Evolutionary conservation across 1,140 invertebrate species (phyloP).

Genomic region (Cephus cinctus): DNA sequence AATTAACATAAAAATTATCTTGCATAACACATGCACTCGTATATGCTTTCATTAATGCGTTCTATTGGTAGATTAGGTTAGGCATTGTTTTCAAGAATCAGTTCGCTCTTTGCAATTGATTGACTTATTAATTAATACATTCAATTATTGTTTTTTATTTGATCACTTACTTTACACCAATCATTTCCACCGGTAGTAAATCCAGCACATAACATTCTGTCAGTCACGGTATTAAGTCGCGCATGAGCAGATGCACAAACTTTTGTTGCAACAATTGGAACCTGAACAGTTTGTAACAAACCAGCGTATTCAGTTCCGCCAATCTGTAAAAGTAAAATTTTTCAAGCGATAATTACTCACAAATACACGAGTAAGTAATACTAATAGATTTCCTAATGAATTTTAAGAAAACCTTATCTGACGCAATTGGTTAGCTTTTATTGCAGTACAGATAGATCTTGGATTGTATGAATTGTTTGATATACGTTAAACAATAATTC

Average conservation of each 20-base stretch:
- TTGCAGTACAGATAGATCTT: no score
- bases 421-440: no score
- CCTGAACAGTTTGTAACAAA: background rate
- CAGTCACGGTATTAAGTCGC: background rate
- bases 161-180: background rate
- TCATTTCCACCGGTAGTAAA: conserved; percentile 1
- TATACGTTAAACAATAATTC: background rate
- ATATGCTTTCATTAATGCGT: no score
- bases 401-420: background rate
- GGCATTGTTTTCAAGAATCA: no score
- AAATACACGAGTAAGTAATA: no score
- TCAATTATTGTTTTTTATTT: background rate
- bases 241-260: background rate
- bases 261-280: background rate
- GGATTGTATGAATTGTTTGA: no score
- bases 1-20: background rate
- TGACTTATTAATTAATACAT: no score
- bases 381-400: background rate
- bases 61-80: no score
- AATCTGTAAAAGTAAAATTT: conserved; percentile 1
- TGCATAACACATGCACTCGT: no score
- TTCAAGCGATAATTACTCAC: background rate
- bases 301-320: background rate
- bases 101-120: no score
- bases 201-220: background rate